Percentiles rank a stretch among this genome's conserved stretches.
Evolutionary conservation across 2,888 invertebrate genomes (phyloP).

Genomic region (Pyrgus malvae): DNA sequence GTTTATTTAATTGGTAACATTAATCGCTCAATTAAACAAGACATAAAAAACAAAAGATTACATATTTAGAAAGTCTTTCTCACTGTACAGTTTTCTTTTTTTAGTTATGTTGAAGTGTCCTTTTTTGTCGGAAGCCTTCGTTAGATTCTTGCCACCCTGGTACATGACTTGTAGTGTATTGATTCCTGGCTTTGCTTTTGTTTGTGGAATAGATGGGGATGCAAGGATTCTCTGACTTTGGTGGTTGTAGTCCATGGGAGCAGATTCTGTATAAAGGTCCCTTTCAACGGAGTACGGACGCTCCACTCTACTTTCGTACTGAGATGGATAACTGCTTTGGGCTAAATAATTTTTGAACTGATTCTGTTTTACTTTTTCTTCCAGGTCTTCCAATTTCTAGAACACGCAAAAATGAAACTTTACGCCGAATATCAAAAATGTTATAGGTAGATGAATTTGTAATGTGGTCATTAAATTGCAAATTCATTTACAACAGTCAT

Average conservation of each 20-base stretch:
- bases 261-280: slow-evolving; percentile 41
- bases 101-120: slow-evolving; percentile 67
- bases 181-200: slow-evolving; percentile 39
- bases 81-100: slow-evolving; percentile 70
- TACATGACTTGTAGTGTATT: slow-evolving; percentile 64
- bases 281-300: slow-evolving; percentile 61
- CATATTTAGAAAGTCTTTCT: slow-evolving; percentile 66
- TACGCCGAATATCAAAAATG: too few relatives aligned
- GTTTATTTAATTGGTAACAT: slow-evolving; percentile 38
- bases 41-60: slow-evolving; percentile 37
- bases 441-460: too few relatives aligned
- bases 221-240: neutral
- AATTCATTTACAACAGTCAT: too few relatives aligned
- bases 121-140: slow-evolving; percentile 52
- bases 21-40: slow-evolving; percentile 32
- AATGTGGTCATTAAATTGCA: too few relatives aligned
- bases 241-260: slow-evolving; percentile 33
- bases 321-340: slow-evolving; percentile 54
- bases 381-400: slow-evolving; percentile 61
- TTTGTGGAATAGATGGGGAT: slow-evolving; percentile 5
- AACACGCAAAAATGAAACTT: neutral
- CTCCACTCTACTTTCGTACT: slow-evolving; percentile 61
- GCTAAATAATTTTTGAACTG: slow-evolving; percentile 71
- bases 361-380: slow-evolving; percentile 70
- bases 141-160: slow-evolving; percentile 47